Percentiles rank a stretch among this genome's conserved stretches.
phyloP scores from a whole-genome alignment of 2,888 invertebrate species.

The Drosophila prolongata region DNA sequence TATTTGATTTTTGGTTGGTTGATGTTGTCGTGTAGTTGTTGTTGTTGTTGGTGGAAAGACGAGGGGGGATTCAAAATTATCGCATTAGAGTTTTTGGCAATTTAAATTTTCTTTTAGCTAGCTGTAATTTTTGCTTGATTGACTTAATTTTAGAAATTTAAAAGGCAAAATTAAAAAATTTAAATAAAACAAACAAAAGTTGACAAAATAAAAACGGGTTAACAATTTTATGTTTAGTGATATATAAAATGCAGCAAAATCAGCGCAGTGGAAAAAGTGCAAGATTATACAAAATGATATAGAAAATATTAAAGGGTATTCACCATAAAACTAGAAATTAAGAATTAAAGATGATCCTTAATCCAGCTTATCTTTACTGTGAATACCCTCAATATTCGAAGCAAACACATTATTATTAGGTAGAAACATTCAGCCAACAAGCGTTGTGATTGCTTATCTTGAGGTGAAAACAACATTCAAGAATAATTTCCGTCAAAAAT shows the following conservation, averaged over 20 bases:
- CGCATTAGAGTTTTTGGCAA: conserved; percentile 67
- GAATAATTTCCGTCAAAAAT: conserved; percentile 1
- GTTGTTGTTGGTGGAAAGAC: conserved; percentile 56
- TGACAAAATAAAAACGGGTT: conserved; percentile 12
- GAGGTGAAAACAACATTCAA: conserved; percentile 30
- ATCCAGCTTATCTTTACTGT: conserved; percentile 5
- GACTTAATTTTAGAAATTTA: conserved; percentile 34
- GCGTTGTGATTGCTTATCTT: conserved; percentile 30
- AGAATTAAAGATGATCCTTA: conserved; percentile 4
- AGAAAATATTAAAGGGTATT: conserved; percentile 15
- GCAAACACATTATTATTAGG: conserved; percentile 19
- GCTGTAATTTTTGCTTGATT: conserved; percentile 31
- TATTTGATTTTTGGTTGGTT: conserved; percentile 16
- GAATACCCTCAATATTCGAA: conserved; percentile 16
- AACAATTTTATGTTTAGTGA: conserved; percentile 15
- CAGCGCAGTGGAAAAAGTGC: conserved; percentile 36
- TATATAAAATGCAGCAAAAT: conserved; percentile 21
- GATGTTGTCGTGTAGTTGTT: conserved; percentile 34
- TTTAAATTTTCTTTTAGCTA: conserved; percentile 45
- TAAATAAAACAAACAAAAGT: conserved; percentile 28
- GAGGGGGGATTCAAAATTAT: conserved; percentile 75
- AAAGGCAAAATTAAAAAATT: conserved; percentile 30
- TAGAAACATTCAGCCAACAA: conserved; percentile 32
- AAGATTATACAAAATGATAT: conserved; percentile 15
- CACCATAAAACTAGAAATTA: conserved; percentile 1